Percentiles rank a stretch among this genome's conserved stretches.
Conservation (phyloP, 2,888 invertebrate species). For the Platycheirus rosarum region DNA sequence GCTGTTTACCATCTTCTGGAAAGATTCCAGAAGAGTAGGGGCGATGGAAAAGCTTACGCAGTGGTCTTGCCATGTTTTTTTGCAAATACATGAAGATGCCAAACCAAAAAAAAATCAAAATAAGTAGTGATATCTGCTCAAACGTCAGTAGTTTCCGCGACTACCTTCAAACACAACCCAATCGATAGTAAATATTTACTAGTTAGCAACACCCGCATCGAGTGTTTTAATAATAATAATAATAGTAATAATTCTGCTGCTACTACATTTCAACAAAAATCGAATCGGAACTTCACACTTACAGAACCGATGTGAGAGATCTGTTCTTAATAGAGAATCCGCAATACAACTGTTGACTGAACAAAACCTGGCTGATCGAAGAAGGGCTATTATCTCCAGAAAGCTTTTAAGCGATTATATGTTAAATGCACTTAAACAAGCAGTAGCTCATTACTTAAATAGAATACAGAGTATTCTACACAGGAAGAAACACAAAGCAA, state of each 20-base stretch:
- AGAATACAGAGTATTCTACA: neutral
- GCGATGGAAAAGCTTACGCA: too few species aligned
- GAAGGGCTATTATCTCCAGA: neutral
- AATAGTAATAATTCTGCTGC: slow-evolving; percentile 5
- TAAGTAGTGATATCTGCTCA: too few species aligned
- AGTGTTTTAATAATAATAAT: neutral
- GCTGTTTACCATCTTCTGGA: too few species aligned
- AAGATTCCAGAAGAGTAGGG: too few species aligned
- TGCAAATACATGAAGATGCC: too few species aligned
- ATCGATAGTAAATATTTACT: neutral
- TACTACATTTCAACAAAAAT: slow-evolving; percentile 1
- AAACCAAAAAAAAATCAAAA: too few species aligned
- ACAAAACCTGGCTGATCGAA: slow-evolving; percentile 4
- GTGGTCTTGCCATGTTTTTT: too few species aligned
- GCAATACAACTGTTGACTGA: neutral
- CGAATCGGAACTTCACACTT: neutral
- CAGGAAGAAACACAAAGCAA: neutral
- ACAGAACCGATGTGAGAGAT: neutral
- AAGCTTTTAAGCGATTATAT: neutral
- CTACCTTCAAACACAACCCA: neutral
- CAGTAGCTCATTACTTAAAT: neutral
- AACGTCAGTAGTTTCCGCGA: too few species aligned
- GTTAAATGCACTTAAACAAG: neutral
- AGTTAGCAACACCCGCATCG: neutral
- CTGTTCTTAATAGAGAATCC: neutral